Evolutionary conservation across 2,113 vertebrate genomes (phyloP).

Genomic region (Platysternon megacephalum): DNA sequence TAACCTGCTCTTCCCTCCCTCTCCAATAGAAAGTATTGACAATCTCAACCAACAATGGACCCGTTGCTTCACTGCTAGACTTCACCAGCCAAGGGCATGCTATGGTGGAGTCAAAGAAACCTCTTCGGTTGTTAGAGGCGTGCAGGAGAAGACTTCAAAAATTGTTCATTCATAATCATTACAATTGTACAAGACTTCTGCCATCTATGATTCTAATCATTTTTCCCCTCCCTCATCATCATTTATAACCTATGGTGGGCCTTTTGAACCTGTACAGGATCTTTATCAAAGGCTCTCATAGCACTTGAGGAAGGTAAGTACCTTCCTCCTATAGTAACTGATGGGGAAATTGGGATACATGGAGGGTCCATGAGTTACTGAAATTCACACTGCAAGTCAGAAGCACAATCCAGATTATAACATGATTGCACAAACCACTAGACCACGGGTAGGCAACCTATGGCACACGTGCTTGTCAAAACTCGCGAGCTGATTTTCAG

Average conservation of each 20-base stretch:
- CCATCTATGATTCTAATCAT: background rate
- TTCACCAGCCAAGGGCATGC: rapidly evolving
- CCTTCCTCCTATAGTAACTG: background rate
- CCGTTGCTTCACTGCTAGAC: background rate
- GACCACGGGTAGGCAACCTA: too few relatives aligned
- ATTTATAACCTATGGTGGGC: background rate
- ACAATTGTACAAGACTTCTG: too few relatives aligned
- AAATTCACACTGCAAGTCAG: background rate
- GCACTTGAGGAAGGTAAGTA: background rate
- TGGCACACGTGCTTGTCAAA: too few relatives aligned
- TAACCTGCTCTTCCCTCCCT: background rate
- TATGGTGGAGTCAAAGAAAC: background rate
- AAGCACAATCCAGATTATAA: background rate
- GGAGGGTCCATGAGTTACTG: background rate
- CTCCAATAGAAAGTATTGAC: background rate
- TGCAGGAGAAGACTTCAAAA: too few relatives aligned
- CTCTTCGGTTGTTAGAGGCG: background rate
- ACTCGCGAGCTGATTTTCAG: too few relatives aligned
- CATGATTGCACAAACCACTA: background rate
- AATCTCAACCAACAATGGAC: background rate
- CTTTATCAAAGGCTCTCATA: background rate
- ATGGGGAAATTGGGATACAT: background rate
- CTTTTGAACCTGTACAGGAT: background rate
- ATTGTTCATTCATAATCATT: too few relatives aligned
- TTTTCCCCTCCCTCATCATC: background rate